Evolutionary conservation across 1,140 invertebrate genomes (phyloP), one percentile per base, ranked within the genome.

Genomic region (Drosophila guanche): DNA sequence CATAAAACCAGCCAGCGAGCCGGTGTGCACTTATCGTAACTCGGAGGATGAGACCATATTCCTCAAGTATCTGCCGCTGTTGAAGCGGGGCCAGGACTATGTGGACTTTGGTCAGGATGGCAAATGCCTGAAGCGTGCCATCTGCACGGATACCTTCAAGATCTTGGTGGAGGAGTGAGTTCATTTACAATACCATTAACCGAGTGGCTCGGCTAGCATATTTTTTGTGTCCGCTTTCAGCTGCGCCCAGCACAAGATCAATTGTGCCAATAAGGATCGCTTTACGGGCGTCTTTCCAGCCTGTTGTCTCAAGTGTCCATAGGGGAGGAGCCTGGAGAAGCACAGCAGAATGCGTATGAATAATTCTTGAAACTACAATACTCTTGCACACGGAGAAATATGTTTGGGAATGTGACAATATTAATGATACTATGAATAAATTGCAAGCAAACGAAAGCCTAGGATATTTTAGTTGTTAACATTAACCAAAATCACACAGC

Each of bases 41-140:
- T 50, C 70, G 0, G 68, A 90, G 56, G 89, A 75, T 46, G 90
- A 90, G 66, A 90, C 74, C 25, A 71, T 91, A 8, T 90, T 90
- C 22, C 68, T 91, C 3, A 88, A 85, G 55, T 91, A 91, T 62
- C 54, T 91, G 68, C 76, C 89, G 12, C 53, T 79, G 6, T 40
- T 88, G 23, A 79, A 61, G 33, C 72, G 71, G 6, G 90, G 90
- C 2, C 53, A 90, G 68, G 90, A 91, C 23, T 91, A 91, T 67
- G 89, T 91, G 14, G 90, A 91, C 47, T 91, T 90, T 48, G 86
- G 77, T 20, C 57, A 73, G 16, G 78, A 90, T 41, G 90, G 90
- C 41, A 90, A 74, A 51, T 91, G 90, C 56, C 54, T 90, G 2
- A 90, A 89, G 63, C 70, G 72, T 12, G 90, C 86, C 41, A 72